Base-by-base conservation (phyloP, 1,140 invertebrate species). In the Wasmannia auropunctata region DNA sequence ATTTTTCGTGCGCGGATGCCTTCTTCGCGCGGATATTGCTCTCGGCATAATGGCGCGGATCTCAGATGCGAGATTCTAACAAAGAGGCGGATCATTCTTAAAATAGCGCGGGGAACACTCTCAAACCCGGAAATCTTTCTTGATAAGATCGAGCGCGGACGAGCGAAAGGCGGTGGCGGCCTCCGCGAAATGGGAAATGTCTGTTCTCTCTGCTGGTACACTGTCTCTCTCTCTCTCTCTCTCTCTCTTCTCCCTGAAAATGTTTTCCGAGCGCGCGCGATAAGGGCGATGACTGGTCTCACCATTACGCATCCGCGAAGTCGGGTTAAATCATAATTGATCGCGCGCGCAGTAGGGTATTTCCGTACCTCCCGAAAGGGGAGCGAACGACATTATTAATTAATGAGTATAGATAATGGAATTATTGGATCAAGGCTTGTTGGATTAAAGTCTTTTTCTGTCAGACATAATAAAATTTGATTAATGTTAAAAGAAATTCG, bases 91-190 rank as follows among this genome's bases (percentile, higher is more conserved):
- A 83, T 83, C 65, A 83, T 83, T 83, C 40, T 83, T 83, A 83
- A 83, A 83, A 81, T 81, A 74, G 67, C 79, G 67, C 37, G 19
- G 25, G 51, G 51, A 83, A 83, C 51, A 83, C 79, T 74, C 67
- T 74, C 51, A 74, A 74, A 83, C 79, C 51, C 67, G 79, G 79
- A 83, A 83, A 83, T 83, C 79, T 83, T 72, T 83, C 79, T 83
- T 83, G 79, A 83, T 83, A 74, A 83, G 51, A 83, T 83, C 67
- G 77, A 80, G 46, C 19, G 14, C 63, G 43, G n/a, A n/a, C 46
- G n/a, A 10, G 51, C 51, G n/a, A n/a, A n/a, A n/a, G n/a, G 31
- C 65, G 63, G 51, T 8, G 34, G n/a, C 40, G 62, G 62, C 5
- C 14, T 3, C n/a, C 54, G 67, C 67, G 67, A 83, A 83, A 83